Conservation (phyloP, 2,113 vertebrate species). For the Globicephala melas region DNA sequence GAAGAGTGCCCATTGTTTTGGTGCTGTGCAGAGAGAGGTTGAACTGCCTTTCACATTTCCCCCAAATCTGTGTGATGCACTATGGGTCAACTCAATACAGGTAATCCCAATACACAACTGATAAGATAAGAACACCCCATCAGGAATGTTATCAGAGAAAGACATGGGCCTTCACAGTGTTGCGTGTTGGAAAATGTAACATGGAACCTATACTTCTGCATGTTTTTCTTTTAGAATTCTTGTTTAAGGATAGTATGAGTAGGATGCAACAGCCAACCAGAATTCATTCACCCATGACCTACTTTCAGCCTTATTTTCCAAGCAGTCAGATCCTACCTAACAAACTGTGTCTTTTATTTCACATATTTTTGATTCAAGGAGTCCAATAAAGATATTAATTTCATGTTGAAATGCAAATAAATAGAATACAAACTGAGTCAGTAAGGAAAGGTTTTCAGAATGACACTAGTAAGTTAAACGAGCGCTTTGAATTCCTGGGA, state of each 20-base stretch:
- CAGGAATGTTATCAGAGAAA: too few relatives aligned
- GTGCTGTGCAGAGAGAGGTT: too few relatives aligned
- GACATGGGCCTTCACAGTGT: accelerated
- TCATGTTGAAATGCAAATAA: neutral
- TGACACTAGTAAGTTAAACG: accelerated
- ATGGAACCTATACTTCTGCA: neutral
- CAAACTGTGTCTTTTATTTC: accelerated
- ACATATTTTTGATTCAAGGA: neutral
- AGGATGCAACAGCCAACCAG: accelerated
- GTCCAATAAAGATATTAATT: neutral
- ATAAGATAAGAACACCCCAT: accelerated
- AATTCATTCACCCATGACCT: neutral
- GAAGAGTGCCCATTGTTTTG: neutral
- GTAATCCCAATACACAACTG: too few relatives aligned
- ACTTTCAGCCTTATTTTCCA: neutral
- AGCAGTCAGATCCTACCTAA: neutral
- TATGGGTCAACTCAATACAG: accelerated
- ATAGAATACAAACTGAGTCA: neutral
- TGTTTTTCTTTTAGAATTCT: neutral
- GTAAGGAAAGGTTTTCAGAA: neutral
- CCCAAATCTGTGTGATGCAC: accelerated
- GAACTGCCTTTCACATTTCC: accelerated
- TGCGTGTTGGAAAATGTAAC: neutral
- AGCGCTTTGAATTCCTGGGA: accelerated
- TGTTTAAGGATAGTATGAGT: too few relatives aligned